Evolutionary conservation across 2,888 invertebrate species (phyloP).

Genomic region (Serrognathus titanus): DNA sequence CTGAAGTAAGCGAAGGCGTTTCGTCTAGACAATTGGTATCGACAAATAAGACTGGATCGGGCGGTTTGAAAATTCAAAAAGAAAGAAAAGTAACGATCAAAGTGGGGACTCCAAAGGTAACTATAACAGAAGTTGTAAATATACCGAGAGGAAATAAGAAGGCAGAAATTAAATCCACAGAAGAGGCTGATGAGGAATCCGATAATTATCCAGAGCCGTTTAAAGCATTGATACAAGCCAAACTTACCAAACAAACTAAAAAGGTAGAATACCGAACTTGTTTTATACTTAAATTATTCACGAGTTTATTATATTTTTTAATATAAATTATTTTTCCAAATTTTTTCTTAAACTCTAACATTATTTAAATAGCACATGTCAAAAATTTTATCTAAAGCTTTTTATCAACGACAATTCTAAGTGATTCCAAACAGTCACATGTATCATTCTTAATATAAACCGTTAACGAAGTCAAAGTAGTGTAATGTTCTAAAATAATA

Average conservation of each 20-base stretch:
- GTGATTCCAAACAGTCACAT: too few species aligned
- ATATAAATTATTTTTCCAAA: too few species aligned
- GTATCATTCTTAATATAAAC: too few species aligned
- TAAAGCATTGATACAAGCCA: conserved; percentile 62
- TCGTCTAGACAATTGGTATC: conserved; percentile 37
- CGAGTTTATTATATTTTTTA: too few species aligned
- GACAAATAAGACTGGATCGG: conserved; percentile 18
- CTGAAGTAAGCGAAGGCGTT: conserved; percentile 42
- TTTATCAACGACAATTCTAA: too few species aligned
- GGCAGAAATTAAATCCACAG: conserved; percentile 29
- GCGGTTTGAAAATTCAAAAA: conserved; percentile 4
- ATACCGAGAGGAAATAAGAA: conserved; percentile 32
- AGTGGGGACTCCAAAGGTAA: conserved; percentile 11
- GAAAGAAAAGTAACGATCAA: conserved; percentile 16
- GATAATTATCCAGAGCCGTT: conserved; percentile 66
- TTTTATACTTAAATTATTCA: too few species aligned
- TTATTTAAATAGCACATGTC: too few species aligned
- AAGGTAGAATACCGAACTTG: conserved; percentile 1
- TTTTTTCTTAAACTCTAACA: too few species aligned
- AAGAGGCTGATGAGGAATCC: conserved; percentile 50
- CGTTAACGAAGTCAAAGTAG: too few species aligned
- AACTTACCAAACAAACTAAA: conserved; percentile 38
- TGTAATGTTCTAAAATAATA: too few species aligned
- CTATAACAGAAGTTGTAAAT: conserved; percentile 11
- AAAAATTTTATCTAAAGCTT: too few species aligned